Evolutionary conservation across 2,113 vertebrate genomes (phyloP).

Genomic region (Paracanthobrama guichenoti): DNA sequence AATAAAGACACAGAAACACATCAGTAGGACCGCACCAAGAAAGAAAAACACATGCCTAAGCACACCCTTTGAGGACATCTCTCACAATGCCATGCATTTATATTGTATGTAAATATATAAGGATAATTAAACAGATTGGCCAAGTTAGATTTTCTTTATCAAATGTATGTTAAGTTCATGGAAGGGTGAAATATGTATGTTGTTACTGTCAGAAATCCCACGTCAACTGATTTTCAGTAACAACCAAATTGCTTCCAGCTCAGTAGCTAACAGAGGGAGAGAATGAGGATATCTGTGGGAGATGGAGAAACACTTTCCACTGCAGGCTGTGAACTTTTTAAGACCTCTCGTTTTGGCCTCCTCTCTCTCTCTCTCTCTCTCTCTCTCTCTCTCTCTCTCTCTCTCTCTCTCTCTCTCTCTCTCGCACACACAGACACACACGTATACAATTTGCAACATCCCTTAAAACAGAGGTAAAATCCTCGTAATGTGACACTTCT

Average conservation of each 20-base stretch:
- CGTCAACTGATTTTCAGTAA: conserved; percentile 32
- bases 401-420: too few species aligned
- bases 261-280: conserved; percentile 20
- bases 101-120: background rate
- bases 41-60: conserved; percentile 42
- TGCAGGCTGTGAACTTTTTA: conserved; percentile 58
- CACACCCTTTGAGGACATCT: background rate
- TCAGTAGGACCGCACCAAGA: conserved; percentile 6
- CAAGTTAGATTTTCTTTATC: background rate
- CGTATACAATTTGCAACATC: conserved; percentile 26
- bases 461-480: conserved; percentile 42
- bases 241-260: conserved; percentile 42
- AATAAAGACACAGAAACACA: conserved; percentile 41
- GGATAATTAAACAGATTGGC: background rate
- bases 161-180: conserved; percentile 31
- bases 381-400: background rate
- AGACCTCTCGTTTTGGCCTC: conserved; percentile 20
- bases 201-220: conserved; percentile 35
- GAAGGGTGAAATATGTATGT: conserved; percentile 27
- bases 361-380: background rate
- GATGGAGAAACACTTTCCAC: conserved; percentile 46
- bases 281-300: conserved; percentile 20
- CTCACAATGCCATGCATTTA: background rate
- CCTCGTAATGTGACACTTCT: conserved; percentile 49
- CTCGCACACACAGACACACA: conserved; percentile 4